These are phyloP conservation scores for Lacerta agilis DNA, from an alignment of 2,797 vertebrate species.

Conservation along the genomic window DNA sequence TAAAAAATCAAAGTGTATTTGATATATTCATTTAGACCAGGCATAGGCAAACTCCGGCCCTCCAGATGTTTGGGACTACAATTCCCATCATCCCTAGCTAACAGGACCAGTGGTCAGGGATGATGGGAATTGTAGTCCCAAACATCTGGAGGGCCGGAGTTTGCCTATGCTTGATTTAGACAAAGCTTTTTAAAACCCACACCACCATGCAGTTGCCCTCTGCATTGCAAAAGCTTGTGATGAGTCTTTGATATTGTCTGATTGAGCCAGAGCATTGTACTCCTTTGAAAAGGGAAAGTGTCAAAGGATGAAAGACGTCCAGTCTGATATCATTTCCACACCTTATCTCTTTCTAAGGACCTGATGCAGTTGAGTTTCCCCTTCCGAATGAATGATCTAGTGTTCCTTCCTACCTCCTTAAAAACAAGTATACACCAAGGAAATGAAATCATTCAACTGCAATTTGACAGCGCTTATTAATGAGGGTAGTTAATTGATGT, in stretches of 20 bases:
- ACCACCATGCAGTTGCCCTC: background rate
- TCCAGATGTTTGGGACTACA: too few relatives aligned
- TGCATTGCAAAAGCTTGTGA: background rate
- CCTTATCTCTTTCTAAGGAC: background rate
- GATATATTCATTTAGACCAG: too few relatives aligned
- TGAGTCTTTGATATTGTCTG: background rate
- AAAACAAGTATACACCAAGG: background rate
- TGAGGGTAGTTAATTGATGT: background rate
- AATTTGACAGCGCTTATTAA: background rate
- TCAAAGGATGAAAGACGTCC: conserved; percentile 25
- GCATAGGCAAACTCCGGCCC: too few relatives aligned
- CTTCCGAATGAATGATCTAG: background rate
- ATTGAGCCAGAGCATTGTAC: conserved; percentile 7
- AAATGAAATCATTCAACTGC: background rate
- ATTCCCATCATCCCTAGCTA: too few relatives aligned
- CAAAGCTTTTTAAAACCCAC: background rate
- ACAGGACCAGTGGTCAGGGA: too few relatives aligned
- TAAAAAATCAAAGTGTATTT: too few relatives aligned
- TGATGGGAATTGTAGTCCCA: too few relatives aligned
- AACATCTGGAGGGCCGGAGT: too few relatives aligned
- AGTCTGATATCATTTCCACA: background rate
- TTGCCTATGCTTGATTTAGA: background rate
- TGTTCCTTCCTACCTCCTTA: background rate
- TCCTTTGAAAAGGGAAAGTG: conserved; percentile 32
- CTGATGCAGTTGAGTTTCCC: background rate